Evolutionary conservation across 2,113 vertebrate genomes (phyloP), one percentile per base, ranked within the genome.

Genomic region (Clarias batrachus): DNA sequence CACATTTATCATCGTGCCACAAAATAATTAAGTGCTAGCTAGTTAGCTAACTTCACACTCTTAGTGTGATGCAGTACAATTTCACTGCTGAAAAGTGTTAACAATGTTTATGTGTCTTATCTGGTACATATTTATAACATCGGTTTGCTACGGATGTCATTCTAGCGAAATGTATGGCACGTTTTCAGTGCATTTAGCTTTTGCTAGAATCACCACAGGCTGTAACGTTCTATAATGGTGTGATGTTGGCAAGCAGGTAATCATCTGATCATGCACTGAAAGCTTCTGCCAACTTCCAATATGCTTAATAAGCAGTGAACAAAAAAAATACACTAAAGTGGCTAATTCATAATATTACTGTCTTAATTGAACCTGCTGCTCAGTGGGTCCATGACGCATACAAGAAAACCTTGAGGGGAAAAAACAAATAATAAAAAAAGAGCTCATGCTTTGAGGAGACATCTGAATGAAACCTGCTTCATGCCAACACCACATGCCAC

Each of bases 401-500:
- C 5, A 54, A 54, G 21, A 37, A 54, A 56, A 16, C 27, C n/a
- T 8, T 17, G 41, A 5, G 41, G 41, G 41, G 41, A 6, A 6
- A 8, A 48, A 48, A 48, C 33, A 23, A 63, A 21, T 6, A 63
- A 63, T 62, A 63, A 63, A 6, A 63, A 59, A 3, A 59, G 17
- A 17, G 8, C 14, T 37, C 19, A 30, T 70, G 70, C 19, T 48
- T 71, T 71, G 8, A 37, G 27, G 0, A 27, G 21, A 74, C 21
- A 52, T 74, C 21, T 52, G 9, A 0, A 23, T 13, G 11, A 74
- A 48, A 10, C 16, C 30, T 3, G 19, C 12, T 73, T 73, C 66
- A 33, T 84, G 68, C 54, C 82, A n/a, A 74, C 33, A 23, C 25
- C 41, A 27, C 57, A 27, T 21, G 33, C 83, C 83, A 76, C 25